Evolutionary conservation across 2,888 invertebrate species (phyloP), one percentile per base, ranked within the genome.

Genomic region (Polyommatus iphigenia): DNA sequence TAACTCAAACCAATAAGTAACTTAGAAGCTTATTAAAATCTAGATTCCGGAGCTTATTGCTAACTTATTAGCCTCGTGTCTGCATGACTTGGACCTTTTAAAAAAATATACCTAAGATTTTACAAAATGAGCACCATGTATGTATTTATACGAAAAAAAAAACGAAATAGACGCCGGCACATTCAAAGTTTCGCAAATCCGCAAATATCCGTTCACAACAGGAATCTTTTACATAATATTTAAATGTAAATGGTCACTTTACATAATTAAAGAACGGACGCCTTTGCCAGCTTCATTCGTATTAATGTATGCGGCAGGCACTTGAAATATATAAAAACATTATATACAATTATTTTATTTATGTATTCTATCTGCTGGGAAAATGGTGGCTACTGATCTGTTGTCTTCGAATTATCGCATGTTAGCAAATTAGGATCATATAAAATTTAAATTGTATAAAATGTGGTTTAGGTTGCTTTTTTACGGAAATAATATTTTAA

Each of bases 111-210:
- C n/a, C n/a, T 7, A 3, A 62, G 10, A 24, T 24, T 24, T 3
- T 15, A 24, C 15, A 29, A 67, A 67, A 32, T 3, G 29, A 32
- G 5, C 29, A 29, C 29, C 67, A 13, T 67, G 13, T 62, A 71
- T 24, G 24, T 24, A 32, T 3, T 3, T 3, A 32, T 20, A 36
- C 8, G 24, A 29, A 67, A 29, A 20, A 71, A 13, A 15, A 29
- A 18, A 41, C 72, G 41, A 20, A 41, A 8, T 10, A 72, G 41
- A 72, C 41, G 29, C 75, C 62, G 67, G 67, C 67, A 82, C 85
- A 85, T 88, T 83, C 86, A 88, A 88, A 88, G 86, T 83, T 82
- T 82, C 85, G 83, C 84, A 82, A 85, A 72, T 41, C 24, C 18
- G 36, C 72, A 72, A 72, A 72, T 72, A 72, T 72, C 72, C n/a